Conservation (phyloP, 2,113 vertebrate species). For the Genyomyrus donnyi region DNA sequence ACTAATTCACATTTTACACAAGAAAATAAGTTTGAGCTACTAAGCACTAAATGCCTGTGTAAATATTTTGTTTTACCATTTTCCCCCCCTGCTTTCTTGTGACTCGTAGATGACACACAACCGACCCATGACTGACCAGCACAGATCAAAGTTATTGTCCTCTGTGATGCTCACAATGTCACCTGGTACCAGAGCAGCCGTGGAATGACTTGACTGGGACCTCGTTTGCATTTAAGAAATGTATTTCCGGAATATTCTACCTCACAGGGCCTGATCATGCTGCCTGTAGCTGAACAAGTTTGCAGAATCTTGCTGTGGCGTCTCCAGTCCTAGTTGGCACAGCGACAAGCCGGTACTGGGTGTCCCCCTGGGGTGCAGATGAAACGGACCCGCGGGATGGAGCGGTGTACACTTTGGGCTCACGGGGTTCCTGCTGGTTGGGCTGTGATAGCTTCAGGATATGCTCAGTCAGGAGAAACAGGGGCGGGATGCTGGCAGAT, state of each 20-base stretch:
- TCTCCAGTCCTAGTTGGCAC: not conserved
- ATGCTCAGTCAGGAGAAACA: not conserved
- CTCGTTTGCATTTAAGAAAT: not conserved
- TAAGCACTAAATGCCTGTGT: not conserved
- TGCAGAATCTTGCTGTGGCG: not conserved
- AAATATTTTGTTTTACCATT: not conserved
- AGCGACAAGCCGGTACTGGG: not conserved
- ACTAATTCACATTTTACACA: not conserved
- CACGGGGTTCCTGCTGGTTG: not conserved
- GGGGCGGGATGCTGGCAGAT: not conserved
- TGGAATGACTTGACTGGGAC: not conserved
- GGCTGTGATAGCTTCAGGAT: not conserved
- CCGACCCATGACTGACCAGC: not conserved
- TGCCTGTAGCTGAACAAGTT: not conserved
- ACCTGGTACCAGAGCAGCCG: not conserved
- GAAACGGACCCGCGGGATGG: not conserved
- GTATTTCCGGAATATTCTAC: not conserved
- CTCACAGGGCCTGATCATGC: not conserved
- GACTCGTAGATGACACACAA: not conserved
- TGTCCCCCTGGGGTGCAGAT: not conserved
- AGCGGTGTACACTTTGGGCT: not conserved
- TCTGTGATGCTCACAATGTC: not conserved
- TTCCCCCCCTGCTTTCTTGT: not conserved
- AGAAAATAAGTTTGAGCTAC: not conserved
- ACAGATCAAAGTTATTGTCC: not conserved